phyloP scores from a whole-genome alignment of 2,797 vertebrate species.

The Pseudochirops cupreus region DNA sequence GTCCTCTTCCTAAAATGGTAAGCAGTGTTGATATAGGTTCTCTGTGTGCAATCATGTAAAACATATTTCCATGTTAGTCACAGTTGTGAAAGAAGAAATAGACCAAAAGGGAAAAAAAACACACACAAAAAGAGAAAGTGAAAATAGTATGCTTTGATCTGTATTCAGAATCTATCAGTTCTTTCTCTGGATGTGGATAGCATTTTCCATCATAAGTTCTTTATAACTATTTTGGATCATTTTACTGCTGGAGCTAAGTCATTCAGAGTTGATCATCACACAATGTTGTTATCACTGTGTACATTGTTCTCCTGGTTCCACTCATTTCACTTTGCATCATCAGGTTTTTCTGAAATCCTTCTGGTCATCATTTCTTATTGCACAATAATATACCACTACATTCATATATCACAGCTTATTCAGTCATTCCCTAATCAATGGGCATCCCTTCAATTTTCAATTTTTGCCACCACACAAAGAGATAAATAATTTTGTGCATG shows the following conservation, averaged over 20 bases:
- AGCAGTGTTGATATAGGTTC: not conserved
- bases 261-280: not conserved
- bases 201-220: not conserved
- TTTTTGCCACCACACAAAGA: not conserved
- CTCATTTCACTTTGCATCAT: not conserved
- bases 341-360: not conserved
- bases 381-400: not conserved
- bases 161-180: not conserved
- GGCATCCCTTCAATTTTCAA: not conserved
- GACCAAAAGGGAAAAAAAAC: not conserved
- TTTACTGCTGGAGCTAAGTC: not conserved
- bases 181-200: not conserved
- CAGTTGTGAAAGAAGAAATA: not conserved
- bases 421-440: not conserved
- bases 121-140: not conserved
- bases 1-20: not conserved
- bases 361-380: not conserved
- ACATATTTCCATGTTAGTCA: not conserved
- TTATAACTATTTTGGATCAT: not conserved
- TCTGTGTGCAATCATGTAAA: not conserved
- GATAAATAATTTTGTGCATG: not conserved
- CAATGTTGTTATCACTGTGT: not conserved
- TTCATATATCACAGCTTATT: not conserved
- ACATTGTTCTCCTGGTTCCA: not conserved
- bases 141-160: not conserved